Base-by-base conservation (phyloP, 2,797 vertebrate genomes). In the Telmatherina bonti region DNA sequence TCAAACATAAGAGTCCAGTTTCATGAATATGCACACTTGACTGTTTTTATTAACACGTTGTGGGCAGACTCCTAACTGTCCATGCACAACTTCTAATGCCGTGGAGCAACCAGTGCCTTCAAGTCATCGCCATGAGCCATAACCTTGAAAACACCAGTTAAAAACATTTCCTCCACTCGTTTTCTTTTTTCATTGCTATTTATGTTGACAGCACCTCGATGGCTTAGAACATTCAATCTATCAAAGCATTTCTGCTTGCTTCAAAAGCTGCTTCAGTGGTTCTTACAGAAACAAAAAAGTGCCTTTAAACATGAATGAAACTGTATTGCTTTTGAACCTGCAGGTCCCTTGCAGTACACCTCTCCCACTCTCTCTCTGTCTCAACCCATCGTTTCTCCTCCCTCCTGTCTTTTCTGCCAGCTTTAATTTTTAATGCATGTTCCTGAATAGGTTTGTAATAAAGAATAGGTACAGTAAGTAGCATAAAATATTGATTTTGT, bases 401-500 rank as follows among this genome's bases (percentile, higher is more conserved):
- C 74, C 80, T 83, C 76, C 81, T 68, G 79, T 86, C 87, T 84
- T 87, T 83, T 76, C 86, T 88, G 83, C 82, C 84, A 87, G 92
- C 95, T 96, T 97, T 94, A 96, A 98, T 97, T 96, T 94, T 97
- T 98, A 97, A 98, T 97, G 95, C 49, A 74, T 88, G 92, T 95
- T 95, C 93, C 87, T 95, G 95, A 97, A 96, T 96, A 96, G 95
- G 96, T 97, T 98, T 97, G 96, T 96, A 94, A 96, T 97, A 97
- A 96, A 96, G 95, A 95, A 95, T 81, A 96, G 96, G 96, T 97
- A 97, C 96, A 95, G 96, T 96, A 95, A 96, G 94, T 95, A 95
- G 95, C 95, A 97, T 98, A 92, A 98, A 98, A 98, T 97, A 98
- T 98, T 97, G 96, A 98, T 98, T 97, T 95, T 96, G 95, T 96